A percentile compares a stretch with the other conserved stretches of the same genome.
phyloP scores from a whole-genome alignment of 2,113 vertebrate genomes.

The Myotis lucifugus region DNA sequence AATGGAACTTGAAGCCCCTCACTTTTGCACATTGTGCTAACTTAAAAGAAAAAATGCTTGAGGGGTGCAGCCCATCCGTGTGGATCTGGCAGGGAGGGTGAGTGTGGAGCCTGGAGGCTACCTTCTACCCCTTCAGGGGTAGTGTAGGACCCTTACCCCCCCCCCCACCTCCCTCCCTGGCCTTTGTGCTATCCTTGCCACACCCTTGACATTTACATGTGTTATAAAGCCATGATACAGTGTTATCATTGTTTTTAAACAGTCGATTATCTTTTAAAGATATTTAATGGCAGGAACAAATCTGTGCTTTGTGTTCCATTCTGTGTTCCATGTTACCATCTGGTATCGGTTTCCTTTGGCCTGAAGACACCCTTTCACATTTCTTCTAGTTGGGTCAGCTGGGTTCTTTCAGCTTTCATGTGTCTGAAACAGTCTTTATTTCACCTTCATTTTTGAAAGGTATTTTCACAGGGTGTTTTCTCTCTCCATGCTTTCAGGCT shows the following conservation, averaged over 20 bases:
- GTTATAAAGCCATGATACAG: background rate
- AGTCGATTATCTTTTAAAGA: background rate
- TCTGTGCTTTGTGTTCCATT: background rate
- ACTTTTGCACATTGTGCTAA: background rate
- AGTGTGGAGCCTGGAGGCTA: background rate
- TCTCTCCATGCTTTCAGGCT: background rate
- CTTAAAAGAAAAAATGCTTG: background rate
- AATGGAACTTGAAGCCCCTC: fast-evolving
- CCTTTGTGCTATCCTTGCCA: background rate
- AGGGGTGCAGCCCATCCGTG: fast-evolving
- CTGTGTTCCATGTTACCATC: background rate
- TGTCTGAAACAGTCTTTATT: background rate
- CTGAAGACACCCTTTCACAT: background rate
- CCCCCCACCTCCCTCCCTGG: no score
- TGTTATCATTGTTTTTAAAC: background rate
- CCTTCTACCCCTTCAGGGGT: background rate
- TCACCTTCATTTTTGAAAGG: background rate
- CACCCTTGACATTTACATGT: fast-evolving
- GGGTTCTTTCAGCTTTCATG: background rate
- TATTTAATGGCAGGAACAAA: background rate
- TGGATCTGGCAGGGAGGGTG: background rate
- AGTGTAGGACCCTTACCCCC: background rate
- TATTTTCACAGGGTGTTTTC: background rate
- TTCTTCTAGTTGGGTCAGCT: background rate
- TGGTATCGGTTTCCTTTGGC: background rate